Percentiles rank a stretch among this genome's conserved stretches.
phyloP scores from a whole-genome alignment of 1,140 invertebrate species.

The Monomorium pharaonis region DNA sequence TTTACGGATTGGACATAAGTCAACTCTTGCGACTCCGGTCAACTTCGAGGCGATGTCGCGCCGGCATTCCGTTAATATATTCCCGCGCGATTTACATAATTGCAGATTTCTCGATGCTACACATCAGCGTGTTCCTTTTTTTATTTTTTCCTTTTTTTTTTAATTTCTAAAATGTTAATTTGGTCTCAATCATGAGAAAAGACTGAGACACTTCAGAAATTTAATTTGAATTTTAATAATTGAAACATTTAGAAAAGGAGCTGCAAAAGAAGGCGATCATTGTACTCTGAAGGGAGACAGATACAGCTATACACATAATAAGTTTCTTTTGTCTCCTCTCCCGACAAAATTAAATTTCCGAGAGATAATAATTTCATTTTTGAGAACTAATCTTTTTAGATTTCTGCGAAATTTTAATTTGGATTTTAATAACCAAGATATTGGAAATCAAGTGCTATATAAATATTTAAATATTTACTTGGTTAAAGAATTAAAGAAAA shows the following conservation, averaged over 20 bases:
- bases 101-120: neutral
- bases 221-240: neutral
- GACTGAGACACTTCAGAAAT: neutral
- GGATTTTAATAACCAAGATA: no score
- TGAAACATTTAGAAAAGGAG: neutral
- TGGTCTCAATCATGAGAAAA: neutral
- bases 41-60: neutral
- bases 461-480: no score
- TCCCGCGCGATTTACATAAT: constrained; percentile 25
- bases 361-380: neutral
- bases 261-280: neutral
- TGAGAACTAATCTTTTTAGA: no score
- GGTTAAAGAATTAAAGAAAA: no score
- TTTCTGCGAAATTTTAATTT: no score
- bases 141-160: neutral
- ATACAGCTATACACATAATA: neutral
- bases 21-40: neutral
- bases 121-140: neutral
- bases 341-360: neutral
- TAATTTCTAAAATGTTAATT: neutral
- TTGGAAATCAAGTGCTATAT: no score
- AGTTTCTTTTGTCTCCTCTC: neutral
- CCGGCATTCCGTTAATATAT: constrained; percentile 28
- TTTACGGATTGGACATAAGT: constrained; percentile 16
- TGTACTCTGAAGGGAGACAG: neutral